Base-by-base conservation (phyloP, 1,140 invertebrate species). In the Dolichoris vasculosae region DNA sequence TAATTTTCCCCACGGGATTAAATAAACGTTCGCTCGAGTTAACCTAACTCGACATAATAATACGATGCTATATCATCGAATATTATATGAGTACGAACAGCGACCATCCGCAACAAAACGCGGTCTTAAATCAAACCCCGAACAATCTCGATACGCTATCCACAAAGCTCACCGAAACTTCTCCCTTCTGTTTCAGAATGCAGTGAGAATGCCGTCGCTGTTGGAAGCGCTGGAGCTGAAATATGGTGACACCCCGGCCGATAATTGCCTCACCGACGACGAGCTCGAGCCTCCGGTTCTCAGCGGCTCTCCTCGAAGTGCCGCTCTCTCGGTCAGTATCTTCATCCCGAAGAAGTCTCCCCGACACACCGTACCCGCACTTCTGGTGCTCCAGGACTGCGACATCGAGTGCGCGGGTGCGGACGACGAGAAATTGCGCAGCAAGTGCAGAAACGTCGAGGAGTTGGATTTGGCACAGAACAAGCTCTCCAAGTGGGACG, bases 391-490 rank as follows among this genome's bases (percentile, higher is more conserved):
- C n/a, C 97, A 98, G 89, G 97, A 97, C 90, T 97, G 97, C 91
- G 96, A 97, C 91, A 98, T 98, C 86, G 96, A 97, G 86, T 96
- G 95, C 86, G 97, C 97, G 69, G 97, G 97, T n/a, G 96, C 97
- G 89, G 95, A 96, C 32, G 94, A 95, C 59, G 95, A 96, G 78
- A 93, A 94, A 38, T 93, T 98, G 38, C 95, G 95, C 51, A 95
- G 96, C 84, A 97, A 98, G 91, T 98, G 97, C 91, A 95, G 95
- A 67, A 95, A 96, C 87, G 97, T 98, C 3, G 95, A 97, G 88
- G 97, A 98, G 93, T 94, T 99, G 71, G 98, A 98, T 91, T 94
- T 99, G 71, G 97, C 97, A 20, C 97, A 98, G 90, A 99, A 99
- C 92, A 96, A 96, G 90, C 93, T 99, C 13, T 95, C 95, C 73